Evolutionary conservation across 2,888 invertebrate species (phyloP), one percentile per base, ranked within the genome.

Genomic region (Gastrophysa polygoni): DNA sequence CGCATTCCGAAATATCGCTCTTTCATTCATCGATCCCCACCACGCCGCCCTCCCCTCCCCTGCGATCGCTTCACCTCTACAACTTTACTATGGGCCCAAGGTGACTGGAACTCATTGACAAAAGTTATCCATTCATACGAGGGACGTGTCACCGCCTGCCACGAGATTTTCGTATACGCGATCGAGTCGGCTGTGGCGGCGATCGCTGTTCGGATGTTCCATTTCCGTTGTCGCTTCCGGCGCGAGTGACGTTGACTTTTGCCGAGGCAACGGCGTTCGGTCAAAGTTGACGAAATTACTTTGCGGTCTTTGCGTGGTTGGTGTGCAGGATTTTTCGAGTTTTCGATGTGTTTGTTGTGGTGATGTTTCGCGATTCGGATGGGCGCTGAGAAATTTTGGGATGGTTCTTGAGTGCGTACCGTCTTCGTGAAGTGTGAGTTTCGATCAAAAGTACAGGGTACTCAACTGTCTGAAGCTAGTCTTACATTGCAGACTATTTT

Each of bases 41-140:
- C 28, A 10, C 43, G 16, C 38, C 14, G n/a, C 4, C 38, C 4
- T 11, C 24, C 52, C 21, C 16, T 8, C 24, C 43, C 43, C 44
- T 18, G 18, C 38, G 38, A 20, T 38, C 38, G n/a, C 16, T 5
- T 43, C 54, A 21, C 54, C 54, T 43, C 54, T 54, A 54, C 54
- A 54, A 54, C 54, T 54, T 54, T 54, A 54, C 54, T 54, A 54
- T 38, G 21, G 24, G 4, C 24, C 43, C 63, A 63, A 63, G 63
- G 63, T 63, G 63, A 63, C 59, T 38, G 14, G 43, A 55, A 61
- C 51, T 63, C 63, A 63, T 63, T 59, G 57, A 49, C 21, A 14
- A 47, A 52, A 61, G 44, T 57, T 57, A 49, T 63, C 52, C 63
- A 59, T 63, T 63, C 63, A 59, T 57, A 29, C 47, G 54, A 34